Percentiles rank a stretch among this genome's conserved stretches.
phyloP scores from a whole-genome alignment of 2,113 vertebrate genomes.

The Meles meles region DNA sequence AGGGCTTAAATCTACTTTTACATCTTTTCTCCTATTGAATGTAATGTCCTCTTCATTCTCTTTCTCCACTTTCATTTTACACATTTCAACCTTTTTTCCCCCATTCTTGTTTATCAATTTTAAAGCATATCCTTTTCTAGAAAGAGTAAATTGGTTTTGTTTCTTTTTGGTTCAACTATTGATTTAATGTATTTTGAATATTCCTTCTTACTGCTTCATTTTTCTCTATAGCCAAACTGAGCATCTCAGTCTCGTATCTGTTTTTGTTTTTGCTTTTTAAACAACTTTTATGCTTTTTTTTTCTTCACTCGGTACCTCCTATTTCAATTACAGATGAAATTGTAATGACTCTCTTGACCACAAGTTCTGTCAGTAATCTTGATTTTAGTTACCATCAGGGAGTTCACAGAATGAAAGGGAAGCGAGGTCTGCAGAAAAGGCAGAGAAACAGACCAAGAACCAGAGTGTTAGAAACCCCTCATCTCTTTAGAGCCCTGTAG shows the following conservation, averaged over 20 bases:
- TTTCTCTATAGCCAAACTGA: neutral
- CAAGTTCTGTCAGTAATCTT: neutral
- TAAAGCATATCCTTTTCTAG: neutral
- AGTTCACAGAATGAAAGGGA: neutral
- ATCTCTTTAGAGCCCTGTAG: neutral
- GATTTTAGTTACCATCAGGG: neutral
- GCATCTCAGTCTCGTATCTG: neutral
- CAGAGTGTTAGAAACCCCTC: fast-evolving
- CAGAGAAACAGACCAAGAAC: neutral
- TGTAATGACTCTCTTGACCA: neutral
- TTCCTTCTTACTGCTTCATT: neutral
- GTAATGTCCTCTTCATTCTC: neutral
- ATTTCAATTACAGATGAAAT: neutral
- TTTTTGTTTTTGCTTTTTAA: neutral
- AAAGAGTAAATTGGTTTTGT: neutral
- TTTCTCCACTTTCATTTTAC: neutral
- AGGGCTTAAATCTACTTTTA: neutral
- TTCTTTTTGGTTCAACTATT: neutral
- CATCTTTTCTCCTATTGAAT: neutral
- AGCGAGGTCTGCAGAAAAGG: neutral
- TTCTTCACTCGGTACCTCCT: neutral
- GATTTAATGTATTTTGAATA: neutral
- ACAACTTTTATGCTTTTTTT: fast-evolving
- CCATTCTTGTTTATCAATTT: neutral
- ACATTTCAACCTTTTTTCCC: neutral